Conservation (phyloP, 2,797 vertebrate genomes). For the Pangasius larnaudii region DNA sequence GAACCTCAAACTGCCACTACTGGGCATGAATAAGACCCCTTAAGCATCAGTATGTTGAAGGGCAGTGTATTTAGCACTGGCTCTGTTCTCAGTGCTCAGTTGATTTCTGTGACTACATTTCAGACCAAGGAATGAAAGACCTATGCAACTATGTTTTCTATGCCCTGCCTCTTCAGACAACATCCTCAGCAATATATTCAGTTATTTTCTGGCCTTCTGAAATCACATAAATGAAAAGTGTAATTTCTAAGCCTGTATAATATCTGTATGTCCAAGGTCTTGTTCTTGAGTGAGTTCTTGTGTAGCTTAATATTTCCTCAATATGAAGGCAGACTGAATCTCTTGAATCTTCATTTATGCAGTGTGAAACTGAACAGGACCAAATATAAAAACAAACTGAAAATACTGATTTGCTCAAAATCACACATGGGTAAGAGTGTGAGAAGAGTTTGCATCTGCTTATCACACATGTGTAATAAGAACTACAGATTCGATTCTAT, state of each 20-base stretch:
- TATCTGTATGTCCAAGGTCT: neutral
- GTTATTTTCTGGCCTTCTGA: neutral
- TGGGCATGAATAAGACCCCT: neutral
- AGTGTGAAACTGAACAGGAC: neutral
- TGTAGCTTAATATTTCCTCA: neutral
- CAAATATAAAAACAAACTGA: slow-evolving; percentile 1
- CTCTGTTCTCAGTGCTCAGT: neutral
- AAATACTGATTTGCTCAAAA: neutral
- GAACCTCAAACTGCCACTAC: neutral
- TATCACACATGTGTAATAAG: neutral
- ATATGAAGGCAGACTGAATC: neutral
- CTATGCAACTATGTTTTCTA: neutral
- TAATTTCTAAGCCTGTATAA: neutral
- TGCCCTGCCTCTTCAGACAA: neutral
- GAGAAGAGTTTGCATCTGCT: slow-evolving; percentile 7
- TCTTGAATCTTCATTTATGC: neutral
- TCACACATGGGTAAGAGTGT: no score
- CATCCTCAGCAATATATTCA: slow-evolving; percentile 6
- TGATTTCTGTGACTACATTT: neutral
- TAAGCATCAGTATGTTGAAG: neutral
- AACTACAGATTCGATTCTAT: neutral
- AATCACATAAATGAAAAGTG: neutral
- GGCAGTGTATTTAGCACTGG: neutral
- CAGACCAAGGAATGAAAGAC: neutral
- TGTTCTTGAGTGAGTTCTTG: neutral